Evolutionary conservation across 1,140 invertebrate genomes (phyloP), one percentile per base, ranked within the genome.

Genomic region (Dreissena polymorpha): DNA sequence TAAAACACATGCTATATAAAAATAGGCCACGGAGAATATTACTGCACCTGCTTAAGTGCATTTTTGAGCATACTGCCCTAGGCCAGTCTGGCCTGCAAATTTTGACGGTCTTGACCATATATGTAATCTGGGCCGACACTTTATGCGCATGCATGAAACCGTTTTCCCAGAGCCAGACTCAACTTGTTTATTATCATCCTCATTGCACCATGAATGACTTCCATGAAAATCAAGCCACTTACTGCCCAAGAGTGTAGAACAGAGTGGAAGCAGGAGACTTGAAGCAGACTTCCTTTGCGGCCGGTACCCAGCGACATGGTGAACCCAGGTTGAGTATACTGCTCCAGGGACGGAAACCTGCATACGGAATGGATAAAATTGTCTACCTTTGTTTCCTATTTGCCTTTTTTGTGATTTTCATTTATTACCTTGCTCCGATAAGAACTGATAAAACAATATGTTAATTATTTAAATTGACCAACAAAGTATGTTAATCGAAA

Each of bases 271-370:
- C 95, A 69, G 94, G 94, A 88, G 96, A 97, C 13, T 97, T 98
- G 93, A 98, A 99, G 94, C 98, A 99, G 91, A 99, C 98, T 93
- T 99, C 98, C 91, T 98, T 96, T 68, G 98, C 99, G 23, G 97
- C 97, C 70, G 98, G 94, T 18, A 97, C 96, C 98, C 98, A 99
- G 82, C 99, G 94, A 94, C 98, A 13, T 39, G 39, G 39, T 39
- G 39, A 39, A 8, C 39, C 39, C 39, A 39, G 39, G 39, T 8
- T 39, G 39, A 39, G 8, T 39, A 39, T 5, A 39, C 39, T 94
- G 76, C 94, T 94, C 86, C 95, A 89, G 86, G 96, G 95, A 87
- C 98, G 93, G 72, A 96, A 94, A 88, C 95, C 96, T 97, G 67
- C 57, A n/a, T n/a, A n/a, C 89, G 77, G 25, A 76, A 70, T 63